phyloP scores from a whole-genome alignment of 2,888 invertebrate genomes.

The Aphidius colemani region DNA sequence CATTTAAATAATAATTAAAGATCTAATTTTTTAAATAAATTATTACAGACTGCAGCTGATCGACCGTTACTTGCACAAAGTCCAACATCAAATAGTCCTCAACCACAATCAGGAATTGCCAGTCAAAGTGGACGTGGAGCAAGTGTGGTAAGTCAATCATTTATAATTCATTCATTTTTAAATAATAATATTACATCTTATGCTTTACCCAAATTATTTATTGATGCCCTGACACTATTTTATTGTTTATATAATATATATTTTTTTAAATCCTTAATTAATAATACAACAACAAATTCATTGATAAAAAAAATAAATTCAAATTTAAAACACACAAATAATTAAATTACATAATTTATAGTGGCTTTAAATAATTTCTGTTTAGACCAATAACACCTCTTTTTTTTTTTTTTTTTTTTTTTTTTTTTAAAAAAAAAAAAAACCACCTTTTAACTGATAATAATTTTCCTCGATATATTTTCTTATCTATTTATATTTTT shows the following conservation, averaged over 20 bases:
- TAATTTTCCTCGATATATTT: constrained; percentile 26
- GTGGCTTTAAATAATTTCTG: constrained; percentile 34
- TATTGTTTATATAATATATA: not conserved
- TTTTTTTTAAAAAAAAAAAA: constrained; percentile 24
- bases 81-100: constrained; percentile 71
- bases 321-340: constrained; percentile 13
- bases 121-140: constrained; percentile 86
- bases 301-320: not conserved
- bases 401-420: constrained; percentile 22
- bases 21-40: not conserved
- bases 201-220: not conserved
- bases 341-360: constrained; percentile 25
- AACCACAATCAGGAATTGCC: constrained; percentile 70
- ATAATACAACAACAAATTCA: no score
- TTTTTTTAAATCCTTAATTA: not conserved
- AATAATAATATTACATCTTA: not conserved
- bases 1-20: not conserved
- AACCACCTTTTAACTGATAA: constrained; percentile 18
- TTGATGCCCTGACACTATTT: not conserved
- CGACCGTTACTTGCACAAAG: constrained; percentile 62
- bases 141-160: constrained; percentile 74
- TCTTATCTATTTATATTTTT: constrained; percentile 11
- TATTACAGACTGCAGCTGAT: constrained; percentile 63
- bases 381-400: constrained; percentile 32
- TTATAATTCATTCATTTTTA: constrained; percentile 1